Base-by-base conservation (phyloP, 2,797 vertebrate genomes). In the Myotis findleyi region DNA sequence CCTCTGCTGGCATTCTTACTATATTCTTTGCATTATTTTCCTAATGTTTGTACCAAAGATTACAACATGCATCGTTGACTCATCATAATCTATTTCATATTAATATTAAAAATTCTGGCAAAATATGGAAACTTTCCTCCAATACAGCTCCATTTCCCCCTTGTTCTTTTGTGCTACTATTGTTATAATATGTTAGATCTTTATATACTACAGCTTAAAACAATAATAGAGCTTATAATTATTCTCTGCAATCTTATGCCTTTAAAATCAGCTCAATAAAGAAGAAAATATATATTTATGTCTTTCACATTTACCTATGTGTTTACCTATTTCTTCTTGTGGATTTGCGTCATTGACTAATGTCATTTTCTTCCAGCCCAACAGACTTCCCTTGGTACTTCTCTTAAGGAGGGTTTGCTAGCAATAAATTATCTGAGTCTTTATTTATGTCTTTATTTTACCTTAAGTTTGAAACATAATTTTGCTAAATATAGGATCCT, bases 51-150 rank as follows among this genome's bases (percentile, higher is more conserved):
- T 73, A 44, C 11, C 36, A 80, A 57, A 36, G 16, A 53, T 75
- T 41, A 33, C 6, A 88, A 66, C n/a, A 53, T 59, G 21, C 17
- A 79, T 87, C 30, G 0, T 73, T 84, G 47, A 84, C 25, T 57
- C 10, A 27, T 38, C 44, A 83, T 20, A 51, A 82, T 47, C 30
- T 57, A 36, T 93, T 90, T 91, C 33, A 80, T n/a, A 69, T 62
- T 80, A 84, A 84, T 44, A 47, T 36, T 55, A 90, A 90, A 7
- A 25, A 95, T 62, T 91, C 41, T 87, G 25, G 75, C 38, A 81
- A 62, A 69, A 75, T 64, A 81, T 2, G 89, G 9, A 89, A 68
- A 64, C 8, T 18, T 55, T 55, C 44, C 20, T 94, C 12, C 3
- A 57, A 21, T 47, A 21, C 18, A 53, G 13, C 1, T 41, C 12